These are phyloP conservation scores for Argyrosomus japonicus DNA, from an alignment of 2,113 vertebrate genomes.

Conservation along the genomic window DNA sequence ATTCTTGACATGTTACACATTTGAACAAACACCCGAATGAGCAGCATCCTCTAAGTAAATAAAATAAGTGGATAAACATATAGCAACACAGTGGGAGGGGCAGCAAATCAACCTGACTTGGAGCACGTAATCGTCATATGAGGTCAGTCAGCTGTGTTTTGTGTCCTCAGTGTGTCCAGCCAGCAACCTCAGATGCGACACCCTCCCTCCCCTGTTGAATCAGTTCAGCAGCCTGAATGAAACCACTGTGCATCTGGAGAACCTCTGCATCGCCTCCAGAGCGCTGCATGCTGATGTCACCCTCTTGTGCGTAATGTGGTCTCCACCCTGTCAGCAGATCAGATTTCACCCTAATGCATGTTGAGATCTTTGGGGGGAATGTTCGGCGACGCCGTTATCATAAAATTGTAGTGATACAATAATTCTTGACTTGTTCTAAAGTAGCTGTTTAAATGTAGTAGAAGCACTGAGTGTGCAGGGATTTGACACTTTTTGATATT, in stretches of 20 bases:
- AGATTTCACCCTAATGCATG: slow-evolving; percentile 38
- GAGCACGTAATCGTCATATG: slow-evolving; percentile 42
- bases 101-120: slow-evolving; percentile 24
- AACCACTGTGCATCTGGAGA: slow-evolving; percentile 73
- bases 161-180: slow-evolving; percentile 45
- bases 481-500: neutral
- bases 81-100: neutral
- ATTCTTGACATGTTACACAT: neutral
- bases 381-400: neutral
- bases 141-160: slow-evolving; percentile 68
- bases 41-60: neutral
- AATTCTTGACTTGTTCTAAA: neutral
- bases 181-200: slow-evolving; percentile 60
- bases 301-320: slow-evolving; percentile 53
- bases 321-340: slow-evolving; percentile 67
- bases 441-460: too few species aligned
- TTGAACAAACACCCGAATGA: neutral
- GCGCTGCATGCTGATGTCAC: slow-evolving; percentile 72
- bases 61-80: slow-evolving; percentile 21
- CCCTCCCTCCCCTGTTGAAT: slow-evolving; percentile 42
- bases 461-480: neutral
- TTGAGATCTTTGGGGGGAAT: slow-evolving; percentile 6
- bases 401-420: neutral
- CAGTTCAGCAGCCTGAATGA: slow-evolving; percentile 59
- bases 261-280: slow-evolving; percentile 76